A percentile compares a stretch with the other conserved stretches of the same genome.
These are phyloP conservation scores for Phylloscopus trochilus DNA, from an alignment of 2,113 vertebrate genomes.

Conservation along the genomic window DNA sequence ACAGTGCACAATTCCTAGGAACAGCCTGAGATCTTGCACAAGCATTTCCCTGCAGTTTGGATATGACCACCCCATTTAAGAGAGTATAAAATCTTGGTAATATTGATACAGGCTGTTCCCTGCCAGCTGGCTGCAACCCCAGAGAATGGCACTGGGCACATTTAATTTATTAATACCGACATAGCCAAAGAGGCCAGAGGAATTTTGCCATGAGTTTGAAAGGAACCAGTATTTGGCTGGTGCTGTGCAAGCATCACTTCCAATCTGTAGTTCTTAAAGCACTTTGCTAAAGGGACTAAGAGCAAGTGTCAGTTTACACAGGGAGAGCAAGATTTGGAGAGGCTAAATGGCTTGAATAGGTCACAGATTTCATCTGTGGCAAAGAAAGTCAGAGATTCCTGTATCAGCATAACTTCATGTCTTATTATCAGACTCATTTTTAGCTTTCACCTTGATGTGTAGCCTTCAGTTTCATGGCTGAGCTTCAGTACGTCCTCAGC, in stretches of 20 bases:
- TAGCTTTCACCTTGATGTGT: not conserved
- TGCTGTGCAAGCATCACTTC: conserved; percentile 13
- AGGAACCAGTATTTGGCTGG: not conserved
- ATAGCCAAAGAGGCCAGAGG: conserved; percentile 5
- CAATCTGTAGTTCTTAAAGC: conserved; percentile 17
- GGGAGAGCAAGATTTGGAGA: not conserved
- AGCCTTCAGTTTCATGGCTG: not conserved
- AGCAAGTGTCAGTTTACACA: not conserved
- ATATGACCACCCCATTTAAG: not conserved
- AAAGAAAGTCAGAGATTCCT: not conserved
- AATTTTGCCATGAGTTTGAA: conserved; percentile 36
- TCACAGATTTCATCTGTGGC: not conserved
- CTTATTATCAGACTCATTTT: not conserved
- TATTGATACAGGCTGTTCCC: not conserved
- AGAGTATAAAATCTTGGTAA: not conserved
- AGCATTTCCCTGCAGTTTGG: not conserved
- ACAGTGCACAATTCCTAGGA: not conserved
- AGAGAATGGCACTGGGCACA: conserved; percentile 3
- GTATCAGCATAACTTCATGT: not conserved
- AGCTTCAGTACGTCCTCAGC: not conserved
- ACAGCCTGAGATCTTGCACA: not conserved
- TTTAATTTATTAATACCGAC: conserved; percentile 26
- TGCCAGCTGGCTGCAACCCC: conserved; percentile 24
- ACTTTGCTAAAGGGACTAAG: not conserved
- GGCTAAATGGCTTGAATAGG: not conserved